phyloP scores from a whole-genome alignment of 2,113 vertebrate species.

The Plectropomus leopardus region DNA sequence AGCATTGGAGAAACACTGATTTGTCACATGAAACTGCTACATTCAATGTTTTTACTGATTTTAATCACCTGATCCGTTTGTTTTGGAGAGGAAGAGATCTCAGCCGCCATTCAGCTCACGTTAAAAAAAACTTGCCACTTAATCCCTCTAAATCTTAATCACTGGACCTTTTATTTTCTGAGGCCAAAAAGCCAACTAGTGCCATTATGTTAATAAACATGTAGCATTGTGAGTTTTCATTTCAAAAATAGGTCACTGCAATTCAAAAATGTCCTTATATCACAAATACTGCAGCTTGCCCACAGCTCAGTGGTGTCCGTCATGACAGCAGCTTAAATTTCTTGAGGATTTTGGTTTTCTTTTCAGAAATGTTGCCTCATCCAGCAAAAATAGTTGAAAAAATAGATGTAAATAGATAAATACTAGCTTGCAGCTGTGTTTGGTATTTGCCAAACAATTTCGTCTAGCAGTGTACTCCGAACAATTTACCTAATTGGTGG shows the following conservation, averaged over 20 bases:
- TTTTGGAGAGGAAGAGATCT: too few species aligned
- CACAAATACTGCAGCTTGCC: not conserved
- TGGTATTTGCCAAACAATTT: not conserved
- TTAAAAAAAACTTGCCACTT: too few species aligned
- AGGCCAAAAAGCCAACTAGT: too few species aligned
- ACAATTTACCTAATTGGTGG: slow-evolving; percentile 9
- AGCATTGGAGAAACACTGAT: too few species aligned
- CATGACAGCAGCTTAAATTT: not conserved
- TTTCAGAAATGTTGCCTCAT: not conserved
- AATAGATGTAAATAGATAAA: not conserved
- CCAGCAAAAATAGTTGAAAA: not conserved
- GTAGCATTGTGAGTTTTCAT: not conserved
- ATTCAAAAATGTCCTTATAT: not conserved
- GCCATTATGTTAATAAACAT: too few species aligned
- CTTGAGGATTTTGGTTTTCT: not conserved
- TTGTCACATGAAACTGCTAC: too few species aligned
- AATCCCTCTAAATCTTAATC: too few species aligned
- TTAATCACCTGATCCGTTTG: too few species aligned
- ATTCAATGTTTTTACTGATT: too few species aligned
- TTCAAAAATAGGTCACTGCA: slow-evolving; percentile 3
- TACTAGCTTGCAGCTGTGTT: slow-evolving; percentile 11
- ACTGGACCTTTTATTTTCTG: too few species aligned
- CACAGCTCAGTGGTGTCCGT: too few species aligned
- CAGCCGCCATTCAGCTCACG: too few species aligned
- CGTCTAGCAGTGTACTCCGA: not conserved